Evolutionary conservation across 1,140 invertebrate genomes (phyloP).

Genomic region (Oppia nitens): DNA sequence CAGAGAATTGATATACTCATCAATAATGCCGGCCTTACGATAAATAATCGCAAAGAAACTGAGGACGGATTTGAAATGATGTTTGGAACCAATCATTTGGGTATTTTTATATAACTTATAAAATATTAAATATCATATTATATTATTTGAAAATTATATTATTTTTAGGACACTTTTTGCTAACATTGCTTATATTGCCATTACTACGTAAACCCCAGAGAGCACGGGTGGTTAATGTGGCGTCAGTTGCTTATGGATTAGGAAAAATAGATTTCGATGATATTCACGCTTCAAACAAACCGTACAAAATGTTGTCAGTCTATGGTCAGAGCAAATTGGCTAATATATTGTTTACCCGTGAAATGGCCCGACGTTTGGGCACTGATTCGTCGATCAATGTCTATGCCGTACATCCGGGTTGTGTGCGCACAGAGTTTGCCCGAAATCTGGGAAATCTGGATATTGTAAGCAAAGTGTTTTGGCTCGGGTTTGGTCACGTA

Average conservation of each 20-base stretch:
- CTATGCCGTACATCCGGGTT: slow-evolving; percentile 27
- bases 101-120: no score
- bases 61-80: slow-evolving; percentile 66
- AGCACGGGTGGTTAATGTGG: slow-evolving; percentile 32
- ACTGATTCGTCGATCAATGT: background rate
- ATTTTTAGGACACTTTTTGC: slow-evolving; percentile 33
- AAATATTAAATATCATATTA: no score
- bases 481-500: slow-evolving; percentile 53
- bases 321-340: slow-evolving; percentile 75
- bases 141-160: no score
- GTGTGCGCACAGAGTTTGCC: slow-evolving; percentile 26
- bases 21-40: slow-evolving; percentile 57
- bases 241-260: slow-evolving; percentile 28
- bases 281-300: slow-evolving; percentile 27
- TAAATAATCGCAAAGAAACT: slow-evolving; percentile 35
- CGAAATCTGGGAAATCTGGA: slow-evolving; percentile 11
- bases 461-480: no score
- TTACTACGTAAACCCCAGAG: slow-evolving; percentile 38
- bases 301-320: slow-evolving; percentile 29
- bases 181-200: slow-evolving; percentile 67
- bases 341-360: slow-evolving; percentile 69
- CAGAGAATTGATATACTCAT: slow-evolving; percentile 49
- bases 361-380: slow-evolving; percentile 51
- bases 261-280: slow-evolving; percentile 55
- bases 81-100: slow-evolving; percentile 31